Evolutionary conservation across 1,140 invertebrate genomes (phyloP).

Genomic region (Ridgeia piscesae): DNA sequence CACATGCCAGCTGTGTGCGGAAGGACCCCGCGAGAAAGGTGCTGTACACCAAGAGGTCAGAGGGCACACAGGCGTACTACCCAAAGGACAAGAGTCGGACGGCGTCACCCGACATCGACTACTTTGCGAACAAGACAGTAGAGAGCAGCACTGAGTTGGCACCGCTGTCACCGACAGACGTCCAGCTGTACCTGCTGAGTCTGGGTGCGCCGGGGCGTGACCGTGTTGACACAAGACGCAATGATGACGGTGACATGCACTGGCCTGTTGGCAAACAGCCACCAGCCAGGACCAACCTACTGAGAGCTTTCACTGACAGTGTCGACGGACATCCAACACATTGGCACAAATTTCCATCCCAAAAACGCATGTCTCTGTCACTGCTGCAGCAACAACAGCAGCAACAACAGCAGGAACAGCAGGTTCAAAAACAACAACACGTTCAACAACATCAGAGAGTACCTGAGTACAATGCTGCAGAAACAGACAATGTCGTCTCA

Average conservation of each 20-base stretch:
- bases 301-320: background rate
- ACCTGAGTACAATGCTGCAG: background rate
- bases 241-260: background rate
- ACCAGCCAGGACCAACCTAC: background rate
- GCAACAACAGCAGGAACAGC: background rate
- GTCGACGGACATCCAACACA: background rate
- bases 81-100: background rate
- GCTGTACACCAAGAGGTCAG: background rate
- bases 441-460: background rate
- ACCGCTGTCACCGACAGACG: constrained; percentile 37
- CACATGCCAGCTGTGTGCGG: background rate
- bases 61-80: background rate
- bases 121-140: constrained; percentile 25
- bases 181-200: constrained; percentile 41
- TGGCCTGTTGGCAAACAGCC: background rate
- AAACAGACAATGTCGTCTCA: background rate
- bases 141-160: background rate
- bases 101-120: constrained; percentile 24
- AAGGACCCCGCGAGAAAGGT: background rate
- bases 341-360: background rate
- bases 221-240: background rate
- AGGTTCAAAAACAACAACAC: background rate
- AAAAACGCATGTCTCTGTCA: background rate
- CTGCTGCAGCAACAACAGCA: background rate
- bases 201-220: background rate